Conservation (phyloP, 2,797 vertebrate species). For the Sciurus carolinensis region DNA sequence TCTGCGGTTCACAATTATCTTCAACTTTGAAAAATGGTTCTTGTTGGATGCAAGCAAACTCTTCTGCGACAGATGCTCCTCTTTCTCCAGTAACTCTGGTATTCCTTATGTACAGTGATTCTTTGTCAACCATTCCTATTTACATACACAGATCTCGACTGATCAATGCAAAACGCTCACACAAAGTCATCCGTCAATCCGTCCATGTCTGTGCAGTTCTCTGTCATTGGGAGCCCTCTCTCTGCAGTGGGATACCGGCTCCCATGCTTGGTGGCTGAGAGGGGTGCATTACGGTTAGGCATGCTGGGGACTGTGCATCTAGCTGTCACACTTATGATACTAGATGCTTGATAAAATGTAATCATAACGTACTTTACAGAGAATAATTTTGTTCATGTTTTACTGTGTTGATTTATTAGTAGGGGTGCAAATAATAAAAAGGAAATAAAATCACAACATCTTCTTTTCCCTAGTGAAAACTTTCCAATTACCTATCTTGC, state of each 20-base stretch:
- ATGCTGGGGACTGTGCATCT: neutral
- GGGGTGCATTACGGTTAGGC: neutral
- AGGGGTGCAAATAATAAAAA: neutral
- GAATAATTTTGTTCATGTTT: neutral
- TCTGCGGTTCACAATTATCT: neutral
- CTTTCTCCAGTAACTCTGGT: neutral
- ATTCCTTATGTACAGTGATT: neutral
- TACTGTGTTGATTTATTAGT: neutral
- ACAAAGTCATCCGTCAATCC: neutral
- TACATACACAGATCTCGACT: neutral
- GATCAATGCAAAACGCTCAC: neutral
- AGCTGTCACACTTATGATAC: neutral
- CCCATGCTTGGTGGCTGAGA: neutral
- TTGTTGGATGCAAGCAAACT: neutral
- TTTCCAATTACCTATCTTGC: neutral
- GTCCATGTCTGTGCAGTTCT: neutral
- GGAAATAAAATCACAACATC: neutral
- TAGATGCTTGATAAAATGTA: neutral
- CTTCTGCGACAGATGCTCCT: neutral
- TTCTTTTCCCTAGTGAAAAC: neutral
- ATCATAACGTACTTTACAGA: neutral
- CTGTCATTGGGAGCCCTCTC: neutral
- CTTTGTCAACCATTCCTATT: neutral
- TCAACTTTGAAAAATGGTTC: neutral
- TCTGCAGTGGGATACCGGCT: neutral